Evolutionary conservation across 2,113 vertebrate species (phyloP).

Genomic region (Rhizomys pruinosus): DNA sequence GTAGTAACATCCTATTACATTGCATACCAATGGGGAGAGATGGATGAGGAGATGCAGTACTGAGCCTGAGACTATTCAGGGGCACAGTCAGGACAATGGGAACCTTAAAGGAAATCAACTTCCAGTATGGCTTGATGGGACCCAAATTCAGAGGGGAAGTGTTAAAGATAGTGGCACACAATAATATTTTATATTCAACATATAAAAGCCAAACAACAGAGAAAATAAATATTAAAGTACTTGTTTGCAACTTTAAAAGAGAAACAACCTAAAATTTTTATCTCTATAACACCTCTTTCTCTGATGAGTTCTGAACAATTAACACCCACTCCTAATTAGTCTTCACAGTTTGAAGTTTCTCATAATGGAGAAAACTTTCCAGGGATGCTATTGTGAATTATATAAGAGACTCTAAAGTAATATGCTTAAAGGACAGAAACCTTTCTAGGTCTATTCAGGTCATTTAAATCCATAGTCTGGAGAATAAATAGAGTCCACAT

Average conservation of each 20-base stretch:
- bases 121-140: background rate
- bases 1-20: background rate
- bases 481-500: background rate
- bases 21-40: background rate
- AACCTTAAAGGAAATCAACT: background rate
- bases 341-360: conserved; percentile 67
- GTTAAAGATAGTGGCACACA: background rate
- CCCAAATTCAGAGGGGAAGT: background rate
- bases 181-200: background rate
- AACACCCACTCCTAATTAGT: conserved; percentile 51
- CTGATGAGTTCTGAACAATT: conserved; percentile 66
- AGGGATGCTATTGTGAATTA: conserved; percentile 55
- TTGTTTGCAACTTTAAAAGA: conserved; percentile 45
- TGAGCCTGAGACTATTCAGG: background rate
- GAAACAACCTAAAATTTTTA: conserved; percentile 40
- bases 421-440: conserved; percentile 48
- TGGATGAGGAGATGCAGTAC: background rate
- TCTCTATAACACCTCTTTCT: conserved; percentile 50
- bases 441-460: conserved; percentile 25
- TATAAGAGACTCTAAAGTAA: background rate
- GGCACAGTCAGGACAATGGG: background rate
- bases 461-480: background rate
- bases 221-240: conserved; percentile 35
- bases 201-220: background rate
- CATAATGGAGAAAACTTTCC: conserved; percentile 64